Evolutionary conservation across 2,888 invertebrate species (phyloP), one percentile per base, ranked within the genome.

Genomic region (Drymonia ruficornis): DNA sequence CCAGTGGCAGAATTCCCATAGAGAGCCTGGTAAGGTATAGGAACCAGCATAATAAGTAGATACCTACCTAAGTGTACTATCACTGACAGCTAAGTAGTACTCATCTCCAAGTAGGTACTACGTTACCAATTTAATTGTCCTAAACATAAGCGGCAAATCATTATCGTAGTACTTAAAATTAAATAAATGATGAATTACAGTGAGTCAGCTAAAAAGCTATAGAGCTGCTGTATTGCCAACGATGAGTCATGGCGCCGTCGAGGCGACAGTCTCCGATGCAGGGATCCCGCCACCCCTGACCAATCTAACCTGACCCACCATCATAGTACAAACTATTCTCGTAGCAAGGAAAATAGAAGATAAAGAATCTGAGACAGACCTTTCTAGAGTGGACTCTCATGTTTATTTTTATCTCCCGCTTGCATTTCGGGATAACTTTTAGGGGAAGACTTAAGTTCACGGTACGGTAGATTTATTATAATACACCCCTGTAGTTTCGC

Each of bases 161-260:
- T 36, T 36, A n/a, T 36, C 4, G n/a, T 36, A 36, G n/a, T 36
- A 36, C 13, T 36, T 36, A 4, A 36, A 36, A 36, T 36, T 74
- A 67, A 73, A 75, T 74, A 64, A 67, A 75, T 79, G 78, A 80
- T 74, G 65, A 69, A 78, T 78, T 72, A 68, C 63, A 49, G 60
- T 83, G 82, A 82, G 61, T 81, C 80, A 81, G 80, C 80, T 62
- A 50, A 67, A 81, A 77, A 76, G 72, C 75, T 60, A 70, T 75
- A 79, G 75, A 81, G 80, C 81, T 76, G 79, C 79, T 83, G 81
- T 69, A 72, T 75, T 66, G 76, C 70, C 56, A 67, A 57, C 63
- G 59, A 59, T 82, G 79, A 77, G 72, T 78, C 81, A 80, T 75
- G 83, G 83, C 84, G 83, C 83, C 84, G 84, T 82, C 83, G 79